A percentile compares a stretch with the other conserved stretches of the same genome.
phyloP scores from a whole-genome alignment of 2,797 vertebrate genomes.

The Tangara arthus region DNA sequence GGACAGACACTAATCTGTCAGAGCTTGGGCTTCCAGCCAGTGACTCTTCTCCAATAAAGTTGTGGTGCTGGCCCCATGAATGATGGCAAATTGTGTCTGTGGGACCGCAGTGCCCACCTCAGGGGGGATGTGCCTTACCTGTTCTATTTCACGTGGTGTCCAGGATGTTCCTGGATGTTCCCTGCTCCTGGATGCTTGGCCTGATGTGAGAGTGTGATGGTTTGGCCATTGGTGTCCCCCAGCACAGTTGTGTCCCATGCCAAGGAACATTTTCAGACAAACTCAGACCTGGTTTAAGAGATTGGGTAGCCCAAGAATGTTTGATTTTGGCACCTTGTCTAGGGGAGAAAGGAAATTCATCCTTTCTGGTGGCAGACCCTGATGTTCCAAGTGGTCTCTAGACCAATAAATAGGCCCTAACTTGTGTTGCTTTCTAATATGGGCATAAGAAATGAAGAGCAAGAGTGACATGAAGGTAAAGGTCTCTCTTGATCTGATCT shows the following conservation, averaged over 20 bases:
- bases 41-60: not conserved
- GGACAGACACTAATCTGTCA: not conserved
- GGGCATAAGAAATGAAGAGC: not conserved
- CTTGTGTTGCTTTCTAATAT: not conserved
- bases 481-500: not conserved
- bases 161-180: not conserved
- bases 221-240: not conserved
- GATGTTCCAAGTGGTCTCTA: not conserved
- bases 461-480: not conserved
- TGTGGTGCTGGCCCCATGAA: not conserved
- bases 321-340: not conserved
- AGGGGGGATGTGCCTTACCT: not conserved
- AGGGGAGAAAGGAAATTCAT: not conserved
- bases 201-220: not conserved
- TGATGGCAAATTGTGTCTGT: not conserved
- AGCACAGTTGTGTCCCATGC: not conserved
- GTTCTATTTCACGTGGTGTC: fast-evolving
- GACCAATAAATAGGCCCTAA: not conserved
- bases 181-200: not conserved
- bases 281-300: not conserved
- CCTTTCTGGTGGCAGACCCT: not conserved
- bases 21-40: not conserved
- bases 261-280: not conserved
- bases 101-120: not conserved
- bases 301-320: not conserved